These are phyloP conservation scores for Mythimna albipuncta DNA, from an alignment of 2,888 invertebrate species.

Conservation along the genomic window DNA sequence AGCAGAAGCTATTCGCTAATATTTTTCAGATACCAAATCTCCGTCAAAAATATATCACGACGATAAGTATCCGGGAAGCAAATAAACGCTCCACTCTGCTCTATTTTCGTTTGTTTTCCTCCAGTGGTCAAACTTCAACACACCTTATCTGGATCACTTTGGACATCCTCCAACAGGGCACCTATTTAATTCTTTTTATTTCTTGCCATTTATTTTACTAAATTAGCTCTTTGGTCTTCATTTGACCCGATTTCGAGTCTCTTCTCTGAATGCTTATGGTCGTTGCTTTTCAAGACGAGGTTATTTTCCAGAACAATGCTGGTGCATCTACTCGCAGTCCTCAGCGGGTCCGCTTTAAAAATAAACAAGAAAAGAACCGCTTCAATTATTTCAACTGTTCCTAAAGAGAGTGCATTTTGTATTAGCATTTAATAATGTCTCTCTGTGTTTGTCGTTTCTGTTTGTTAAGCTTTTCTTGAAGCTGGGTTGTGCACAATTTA, in stretches of 20 bases:
- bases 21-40: conserved; percentile 39
- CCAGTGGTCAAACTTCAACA: conserved; percentile 56
- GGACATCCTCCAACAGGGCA: conserved; percentile 73
- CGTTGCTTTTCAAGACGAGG: conserved; percentile 74
- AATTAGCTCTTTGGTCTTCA: conserved; percentile 70
- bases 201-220: conserved; percentile 72
- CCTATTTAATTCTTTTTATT: conserved; percentile 69
- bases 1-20: background rate
- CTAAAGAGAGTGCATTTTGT: conserved; percentile 60
- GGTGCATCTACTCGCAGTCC: conserved; percentile 65
- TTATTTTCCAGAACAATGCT: conserved; percentile 77
- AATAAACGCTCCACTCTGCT: conserved; percentile 43
- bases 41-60: conserved; percentile 36
- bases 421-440: conserved; percentile 64
- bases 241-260: conserved; percentile 73
- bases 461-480: conserved; percentile 43
- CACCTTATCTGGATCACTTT: conserved; percentile 66
- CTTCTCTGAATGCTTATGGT: conserved; percentile 75
- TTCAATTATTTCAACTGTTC: conserved; percentile 68
- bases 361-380: conserved; percentile 67
- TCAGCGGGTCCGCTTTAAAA: conserved; percentile 66
- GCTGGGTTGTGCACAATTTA: conserved; percentile 39
- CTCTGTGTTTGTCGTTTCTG: conserved; percentile 47
- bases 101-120: conserved; percentile 55
- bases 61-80: conserved; percentile 50